These are phyloP conservation scores for Hirtodrosophila cameraria DNA, from an alignment of 2,888 invertebrate species.

Conservation along the genomic window DNA sequence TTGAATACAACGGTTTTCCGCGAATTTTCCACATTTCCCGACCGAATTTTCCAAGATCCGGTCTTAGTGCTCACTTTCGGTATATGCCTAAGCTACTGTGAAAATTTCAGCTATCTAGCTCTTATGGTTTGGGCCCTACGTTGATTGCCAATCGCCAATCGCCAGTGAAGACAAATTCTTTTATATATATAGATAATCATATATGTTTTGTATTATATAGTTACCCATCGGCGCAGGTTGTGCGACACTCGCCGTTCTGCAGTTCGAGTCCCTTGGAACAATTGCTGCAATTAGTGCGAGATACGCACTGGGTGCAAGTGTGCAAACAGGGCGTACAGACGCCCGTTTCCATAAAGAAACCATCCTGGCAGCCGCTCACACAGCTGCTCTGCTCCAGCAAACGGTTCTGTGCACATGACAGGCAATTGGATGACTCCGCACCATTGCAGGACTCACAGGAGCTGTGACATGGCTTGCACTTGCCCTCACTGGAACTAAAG, in stretches of 20 bases:
- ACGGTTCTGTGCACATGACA: slow-evolving; percentile 90
- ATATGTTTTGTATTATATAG: no score
- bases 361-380: slow-evolving; percentile 90
- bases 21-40: no score
- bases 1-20: no score
- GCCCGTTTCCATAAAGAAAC: slow-evolving; percentile 90
- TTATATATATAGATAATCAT: no score
- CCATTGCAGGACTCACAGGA: slow-evolving; percentile 94
- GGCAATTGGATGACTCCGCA: slow-evolving; percentile 88
- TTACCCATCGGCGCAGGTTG: slow-evolving; percentile 90
- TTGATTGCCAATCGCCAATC: no score
- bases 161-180: no score
- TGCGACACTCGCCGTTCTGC: slow-evolving; percentile 92
- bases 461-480: slow-evolving; percentile 90
- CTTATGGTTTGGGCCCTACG: no score
- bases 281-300: slow-evolving; percentile 91
- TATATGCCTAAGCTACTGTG: no score
- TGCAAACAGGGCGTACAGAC: slow-evolving; percentile 92
- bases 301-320: slow-evolving; percentile 91
- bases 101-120: no score
- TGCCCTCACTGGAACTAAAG: slow-evolving; percentile 88
- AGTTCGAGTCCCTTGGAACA: slow-evolving; percentile 91
- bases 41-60: no score
- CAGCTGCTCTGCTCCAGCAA: slow-evolving; percentile 90
- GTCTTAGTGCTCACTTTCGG: no score